phyloP scores from a whole-genome alignment of 2,888 invertebrate species.

The Caradrina kadenii region DNA sequence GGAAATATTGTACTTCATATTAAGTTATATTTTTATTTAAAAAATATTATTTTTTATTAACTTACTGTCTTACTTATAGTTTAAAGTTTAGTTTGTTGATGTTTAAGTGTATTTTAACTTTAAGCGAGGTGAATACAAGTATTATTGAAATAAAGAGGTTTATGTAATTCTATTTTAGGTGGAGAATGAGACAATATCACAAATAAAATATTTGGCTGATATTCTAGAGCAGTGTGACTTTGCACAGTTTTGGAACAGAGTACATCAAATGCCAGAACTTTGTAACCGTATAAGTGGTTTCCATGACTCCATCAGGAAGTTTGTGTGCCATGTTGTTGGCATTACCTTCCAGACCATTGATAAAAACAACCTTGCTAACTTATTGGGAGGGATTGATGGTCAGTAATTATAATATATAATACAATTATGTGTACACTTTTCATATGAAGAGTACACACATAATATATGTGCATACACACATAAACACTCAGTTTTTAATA shows the following conservation, averaged over 20 bases:
- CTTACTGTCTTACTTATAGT: no score
- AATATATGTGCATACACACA: not conserved
- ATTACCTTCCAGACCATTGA: conserved; percentile 99
- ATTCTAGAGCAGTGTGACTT: conserved; percentile 98
- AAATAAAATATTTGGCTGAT: conserved; percentile 97
- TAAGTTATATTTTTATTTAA: no score
- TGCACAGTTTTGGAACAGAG: conserved; percentile 96
- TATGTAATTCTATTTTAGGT: conserved; percentile 86
- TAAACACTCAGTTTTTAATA: not conserved
- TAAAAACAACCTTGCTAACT: conserved; percentile 94
- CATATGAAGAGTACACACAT: not conserved
- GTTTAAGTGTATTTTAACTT: no score
- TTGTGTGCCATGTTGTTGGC: conserved; percentile 98
- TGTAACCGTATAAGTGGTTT: conserved; percentile 96
- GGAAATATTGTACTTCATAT: no score
- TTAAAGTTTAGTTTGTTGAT: no score
- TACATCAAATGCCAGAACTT: conserved; percentile 93
- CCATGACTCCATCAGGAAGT: conserved; percentile 98
- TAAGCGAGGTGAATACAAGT: not conserved
- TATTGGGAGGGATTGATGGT: conserved; percentile 98
- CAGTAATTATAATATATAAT: conserved; percentile 62
- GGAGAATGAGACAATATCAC: conserved; percentile 95
- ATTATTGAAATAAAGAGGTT: not conserved
- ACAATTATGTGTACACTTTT: not conserved
- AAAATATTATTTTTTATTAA: no score